Conservation (phyloP, 2,888 invertebrate species). For the Oligia strigilis region DNA sequence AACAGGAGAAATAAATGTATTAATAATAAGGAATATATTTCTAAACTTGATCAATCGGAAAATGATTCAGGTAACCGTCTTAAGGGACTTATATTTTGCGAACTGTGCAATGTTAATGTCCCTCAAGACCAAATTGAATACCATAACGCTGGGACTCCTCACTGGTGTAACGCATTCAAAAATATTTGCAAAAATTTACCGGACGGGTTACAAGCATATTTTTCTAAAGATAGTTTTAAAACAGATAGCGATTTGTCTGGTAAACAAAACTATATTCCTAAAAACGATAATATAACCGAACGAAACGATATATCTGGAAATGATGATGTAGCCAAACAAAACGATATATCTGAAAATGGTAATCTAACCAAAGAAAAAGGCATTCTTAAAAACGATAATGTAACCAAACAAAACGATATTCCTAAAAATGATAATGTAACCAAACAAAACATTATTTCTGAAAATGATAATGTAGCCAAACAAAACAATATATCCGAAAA, state of each 20-base stretch:
- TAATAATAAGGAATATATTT: neutral
- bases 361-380: neutral
- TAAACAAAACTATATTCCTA: neutral
- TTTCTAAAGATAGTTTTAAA: neutral
- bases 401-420: neutral
- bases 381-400: too few species aligned
- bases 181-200: neutral
- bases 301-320: too few species aligned
- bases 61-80: neutral
- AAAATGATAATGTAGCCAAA: neutral
- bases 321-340: neutral
- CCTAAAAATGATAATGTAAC: too few species aligned
- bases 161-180: neutral
- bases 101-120: neutral
- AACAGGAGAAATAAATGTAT: neutral
- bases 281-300: neutral
- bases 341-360: neutral
- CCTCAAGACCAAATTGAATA: neutral
- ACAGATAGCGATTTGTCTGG: too few species aligned
- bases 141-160: conserved; percentile 1
- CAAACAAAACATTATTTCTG: neutral
- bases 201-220: neutral
- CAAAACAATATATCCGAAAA: neutral
- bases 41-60: neutral
- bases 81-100: neutral